Base-by-base conservation (phyloP, 2,113 vertebrate genomes). In the Ondatra zibethicus region DNA sequence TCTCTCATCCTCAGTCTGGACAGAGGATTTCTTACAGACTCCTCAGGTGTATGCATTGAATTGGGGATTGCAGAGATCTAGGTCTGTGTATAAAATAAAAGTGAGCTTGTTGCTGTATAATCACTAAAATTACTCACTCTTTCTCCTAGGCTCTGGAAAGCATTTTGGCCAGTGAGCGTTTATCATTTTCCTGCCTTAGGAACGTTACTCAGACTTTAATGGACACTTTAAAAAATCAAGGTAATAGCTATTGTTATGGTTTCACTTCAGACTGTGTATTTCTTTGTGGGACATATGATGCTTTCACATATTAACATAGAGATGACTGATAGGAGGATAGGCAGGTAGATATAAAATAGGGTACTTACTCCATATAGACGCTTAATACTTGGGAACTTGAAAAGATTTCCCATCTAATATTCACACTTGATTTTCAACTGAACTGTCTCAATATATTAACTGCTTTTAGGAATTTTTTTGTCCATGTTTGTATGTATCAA, bases 131-230 rank as follows among this genome's bases (percentile, higher is more conserved):
- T 93, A 3, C 77, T 97, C 31, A 36, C 91, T 66, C 31, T 98
- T 68, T 97, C 77, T 96, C 95, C 96, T 96, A 99, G 99, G 99
- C 99, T 76, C 97, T 99, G 98, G 99, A 99, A 98, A 99, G 99
- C 97, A 98, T 99, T 97, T 97, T 99, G 96, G 98, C 98, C 95
- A 99, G 98, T 97, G 99, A 99, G 91, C 99, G 98, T 0, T 97
- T 99, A 66, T 99, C 99, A 0, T 98, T 99, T 61, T 99, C 99
- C 19, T 99, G 99, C 98, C 99, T 99, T 55, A 99, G 97, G 84
- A 99, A 98, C 92, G 95, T 99, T 97, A 99, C 98, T 76, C 96
- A 98, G 93, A 98, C 99, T 11, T 98, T 99, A 97, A 96, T 99
- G 98, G 98, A 99, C 93, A 98, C 98, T 95, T 98, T 99, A 80